phyloP scores from a whole-genome alignment of 2,113 vertebrate species.

The Myanophis thanlyinensis region DNA sequence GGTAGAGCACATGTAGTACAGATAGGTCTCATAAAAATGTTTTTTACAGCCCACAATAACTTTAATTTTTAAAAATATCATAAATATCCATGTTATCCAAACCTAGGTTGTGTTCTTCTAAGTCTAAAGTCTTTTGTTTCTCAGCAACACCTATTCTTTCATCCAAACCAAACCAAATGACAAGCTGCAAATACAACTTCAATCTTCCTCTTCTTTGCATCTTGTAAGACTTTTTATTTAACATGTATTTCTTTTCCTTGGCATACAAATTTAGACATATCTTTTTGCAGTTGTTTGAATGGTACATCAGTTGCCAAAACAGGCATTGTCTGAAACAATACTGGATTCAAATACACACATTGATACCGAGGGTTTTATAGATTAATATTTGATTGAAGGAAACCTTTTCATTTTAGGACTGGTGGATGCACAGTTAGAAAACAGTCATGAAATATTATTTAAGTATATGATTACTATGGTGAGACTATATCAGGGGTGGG shows the following conservation, averaged over 20 bases:
- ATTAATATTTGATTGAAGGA: background rate
- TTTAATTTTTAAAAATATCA: background rate
- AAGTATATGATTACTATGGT: background rate
- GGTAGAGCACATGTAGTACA: background rate
- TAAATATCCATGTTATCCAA: background rate
- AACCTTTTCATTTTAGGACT: background rate
- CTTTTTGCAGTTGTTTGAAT: background rate
- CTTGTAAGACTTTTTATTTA: background rate
- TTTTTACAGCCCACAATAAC: background rate
- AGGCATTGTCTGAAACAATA: background rate
- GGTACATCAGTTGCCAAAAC: background rate
- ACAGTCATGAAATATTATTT: background rate
- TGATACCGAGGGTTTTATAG: background rate
- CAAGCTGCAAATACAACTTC: background rate
- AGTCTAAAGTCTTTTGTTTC: background rate
- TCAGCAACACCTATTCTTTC: background rate
- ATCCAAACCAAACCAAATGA: background rate
- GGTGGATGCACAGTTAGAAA: background rate
- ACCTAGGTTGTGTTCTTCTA: background rate
- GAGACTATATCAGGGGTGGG: too few relatives aligned
- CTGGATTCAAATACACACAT: background rate
- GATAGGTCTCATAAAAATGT: background rate
- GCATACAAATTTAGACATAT: background rate
- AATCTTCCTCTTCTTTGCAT: background rate
- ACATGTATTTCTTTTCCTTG: background rate